Evolutionary conservation across 35 echinoderm and acorn worm species (phyloP), one percentile per base, ranked within the genome.

Genomic region (Eucidaris tribuloides): DNA sequence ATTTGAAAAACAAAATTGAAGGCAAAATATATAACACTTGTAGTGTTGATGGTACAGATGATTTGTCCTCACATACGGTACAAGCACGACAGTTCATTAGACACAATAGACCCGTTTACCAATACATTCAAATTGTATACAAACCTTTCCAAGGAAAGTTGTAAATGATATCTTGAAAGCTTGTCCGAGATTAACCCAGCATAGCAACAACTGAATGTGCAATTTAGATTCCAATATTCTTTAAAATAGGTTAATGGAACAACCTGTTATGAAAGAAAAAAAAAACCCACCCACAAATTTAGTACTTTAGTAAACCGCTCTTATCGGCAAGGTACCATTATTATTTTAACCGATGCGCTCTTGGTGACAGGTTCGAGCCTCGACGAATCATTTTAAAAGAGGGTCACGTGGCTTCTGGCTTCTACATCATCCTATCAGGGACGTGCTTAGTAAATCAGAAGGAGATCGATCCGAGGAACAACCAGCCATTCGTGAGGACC

Each of bases 351-450:
- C 9, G n/a, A 52, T 11, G n/a, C n/a, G 48, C 17, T 49, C 43
- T 65, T 33, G 39, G 14, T n/a, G n/a, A n/a, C 72, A 97, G 94
- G 43, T 97, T 88, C 60, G 94, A 97, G 25, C 79, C 88, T 38
- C 81, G 94, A 7, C 70, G 94, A 29, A 92, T 97, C 22, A 83
- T 97, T 49, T 49, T 97, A 24, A 97, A 97, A 64, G 89, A 97
- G 82, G 94, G 94, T 39, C 94, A 97, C 44, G 79, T 77, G 6
- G 80, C 94, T 9, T 92, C 85, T 44, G 79, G 84, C 35, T 97
- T 87, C 63, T 97, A 97, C 64, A 92, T 97, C 59, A 89, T 97
- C 45, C 62, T 97, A 17, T 97, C 94, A 3, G 94, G 94, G 14
- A 91, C 89, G 0, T 97, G 94, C 49, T 46, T 97, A n/a, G 57